Conservation (phyloP, 92 coral and sea anemone species). For the Umimayanthus chanpuru region DNA sequence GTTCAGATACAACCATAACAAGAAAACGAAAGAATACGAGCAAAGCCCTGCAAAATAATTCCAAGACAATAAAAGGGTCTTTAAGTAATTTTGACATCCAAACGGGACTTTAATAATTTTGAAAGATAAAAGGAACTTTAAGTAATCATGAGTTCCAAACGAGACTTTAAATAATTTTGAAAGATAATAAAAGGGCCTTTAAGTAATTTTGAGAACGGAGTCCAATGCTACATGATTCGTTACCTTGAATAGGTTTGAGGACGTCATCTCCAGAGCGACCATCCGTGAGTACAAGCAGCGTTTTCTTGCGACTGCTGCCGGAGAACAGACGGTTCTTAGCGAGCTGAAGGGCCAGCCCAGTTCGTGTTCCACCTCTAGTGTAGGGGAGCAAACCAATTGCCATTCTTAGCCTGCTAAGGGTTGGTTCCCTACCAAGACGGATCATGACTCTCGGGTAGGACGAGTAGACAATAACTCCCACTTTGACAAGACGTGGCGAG, state of each 20-base stretch:
- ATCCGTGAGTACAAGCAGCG: slow-evolving; percentile 55
- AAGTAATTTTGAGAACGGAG: neutral
- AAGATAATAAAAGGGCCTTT: neutral
- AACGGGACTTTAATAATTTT: neutral
- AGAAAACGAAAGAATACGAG: too few relatives aligned
- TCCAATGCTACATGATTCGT: neutral
- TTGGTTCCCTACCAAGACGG: slow-evolving; percentile 59
- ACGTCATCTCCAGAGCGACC: slow-evolving; percentile 65
- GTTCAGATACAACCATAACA: too few relatives aligned
- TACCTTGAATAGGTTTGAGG: slow-evolving; percentile 59
- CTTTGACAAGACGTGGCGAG: slow-evolving; percentile 53
- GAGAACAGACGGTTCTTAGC: slow-evolving; percentile 55
- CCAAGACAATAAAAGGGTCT: neutral
- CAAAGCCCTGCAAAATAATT: neutral
- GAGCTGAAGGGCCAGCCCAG: slow-evolving; percentile 63
- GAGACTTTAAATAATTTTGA: too few relatives aligned
- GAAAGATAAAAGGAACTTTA: neutral
- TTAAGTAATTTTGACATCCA: neutral
- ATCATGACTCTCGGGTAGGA: slow-evolving; percentile 53
- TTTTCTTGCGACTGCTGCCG: slow-evolving; percentile 59
- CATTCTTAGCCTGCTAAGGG: slow-evolving; percentile 48
- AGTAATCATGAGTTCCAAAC: neutral
- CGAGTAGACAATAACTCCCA: slow-evolving; percentile 62
- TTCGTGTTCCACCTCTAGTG: slow-evolving; percentile 66
- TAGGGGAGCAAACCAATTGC: slow-evolving; percentile 59